Conservation (phyloP, 2,888 invertebrate genomes). For the Acleris cristana region DNA sequence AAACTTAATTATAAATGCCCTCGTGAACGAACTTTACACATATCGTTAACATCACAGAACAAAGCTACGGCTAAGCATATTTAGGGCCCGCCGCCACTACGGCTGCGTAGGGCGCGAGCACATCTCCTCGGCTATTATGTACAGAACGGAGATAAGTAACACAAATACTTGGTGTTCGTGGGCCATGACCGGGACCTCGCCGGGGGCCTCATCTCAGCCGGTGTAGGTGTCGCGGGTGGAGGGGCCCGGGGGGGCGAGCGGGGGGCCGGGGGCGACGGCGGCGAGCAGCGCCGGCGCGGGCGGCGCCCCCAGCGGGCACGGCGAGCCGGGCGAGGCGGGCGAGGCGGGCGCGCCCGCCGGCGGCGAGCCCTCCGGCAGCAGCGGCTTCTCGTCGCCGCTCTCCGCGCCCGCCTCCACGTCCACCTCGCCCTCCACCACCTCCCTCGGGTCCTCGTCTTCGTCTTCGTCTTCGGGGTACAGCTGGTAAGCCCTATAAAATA, state of each 20-base stretch:
- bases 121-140: conserved; percentile 41
- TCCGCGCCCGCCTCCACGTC: conserved; percentile 59
- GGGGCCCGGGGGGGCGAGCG: conserved; percentile 31
- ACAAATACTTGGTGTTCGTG: conserved; percentile 43
- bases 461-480: conserved; percentile 78
- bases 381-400: conserved; percentile 52
- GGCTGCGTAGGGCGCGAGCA: conserved; percentile 23
- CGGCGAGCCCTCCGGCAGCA: conserved; percentile 52
- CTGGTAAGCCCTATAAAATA: conserved; percentile 69
- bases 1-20: conserved; percentile 61
- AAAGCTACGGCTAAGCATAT: conserved; percentile 68
- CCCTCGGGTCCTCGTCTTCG: conserved; percentile 73
- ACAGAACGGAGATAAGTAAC: conserved; percentile 42
- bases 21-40: conserved; percentile 61
- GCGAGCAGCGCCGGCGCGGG: conserved; percentile 31
- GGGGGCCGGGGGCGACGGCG: conserved; percentile 14
- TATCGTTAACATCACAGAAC: conserved; percentile 76
- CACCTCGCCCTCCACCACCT: conserved; percentile 57
- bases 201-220: conserved; percentile 12
- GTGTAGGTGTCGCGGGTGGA: not conserved
- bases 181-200: conserved; percentile 20
- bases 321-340: conserved; percentile 40
- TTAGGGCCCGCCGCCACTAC: conserved; percentile 34
- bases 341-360: conserved; percentile 46
- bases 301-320: conserved; percentile 38